Base-by-base conservation (phyloP, 1,140 invertebrate genomes). In the Coptotermes formosanus region DNA sequence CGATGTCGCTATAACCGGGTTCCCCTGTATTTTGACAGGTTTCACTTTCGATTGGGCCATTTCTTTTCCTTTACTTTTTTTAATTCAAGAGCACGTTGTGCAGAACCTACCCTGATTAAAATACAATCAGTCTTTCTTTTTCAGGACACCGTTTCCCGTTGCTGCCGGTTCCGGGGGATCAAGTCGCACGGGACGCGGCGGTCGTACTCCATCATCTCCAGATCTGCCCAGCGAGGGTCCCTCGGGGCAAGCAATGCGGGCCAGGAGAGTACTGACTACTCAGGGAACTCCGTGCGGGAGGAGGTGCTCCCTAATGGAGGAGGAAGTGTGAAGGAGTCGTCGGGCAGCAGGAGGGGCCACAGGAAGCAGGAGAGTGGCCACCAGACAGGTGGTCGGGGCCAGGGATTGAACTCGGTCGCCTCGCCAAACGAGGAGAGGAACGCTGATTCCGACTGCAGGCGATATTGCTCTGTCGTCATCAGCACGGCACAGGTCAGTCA, bases 231-330 rank as follows among this genome's bases (percentile, higher is more conserved):
- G n/a, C 85, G 81, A 32, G 43, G 55, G 19, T 32, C 59, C 30
- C n/a, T 64, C 25, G 59, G 32, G 59, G 64, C 55, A 1, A 55
- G 82, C 82, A 48, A 23, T 30, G 82, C 82, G 23, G 86, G 38
- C 43, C 86, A 83, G 82, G 86, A 86, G 30, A 86, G 86, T 43
- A 86, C 86, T 14, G 86, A 86, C 48, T 86, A 86, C 82, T 86
- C 86, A 30, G 86, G 86, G 11, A 86, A 83, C 52, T 64, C 55
- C 7, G 52, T 52, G 30, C 81, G 82, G 25, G 86, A 83, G 44
- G 82, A 82, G 55, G 30, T 52, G 43, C 30, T 82, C 82, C 48
- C 32, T 32, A 32, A 16, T 32, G 86, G 82, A n/a, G 19, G 8
- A 25, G 38, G 82, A 83, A 75, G 38, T 83, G 19, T 83, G 82